These are phyloP conservation scores for Tenrec ecaudatus DNA, from an alignment of 2,113 vertebrate genomes.

Conservation along the genomic window DNA sequence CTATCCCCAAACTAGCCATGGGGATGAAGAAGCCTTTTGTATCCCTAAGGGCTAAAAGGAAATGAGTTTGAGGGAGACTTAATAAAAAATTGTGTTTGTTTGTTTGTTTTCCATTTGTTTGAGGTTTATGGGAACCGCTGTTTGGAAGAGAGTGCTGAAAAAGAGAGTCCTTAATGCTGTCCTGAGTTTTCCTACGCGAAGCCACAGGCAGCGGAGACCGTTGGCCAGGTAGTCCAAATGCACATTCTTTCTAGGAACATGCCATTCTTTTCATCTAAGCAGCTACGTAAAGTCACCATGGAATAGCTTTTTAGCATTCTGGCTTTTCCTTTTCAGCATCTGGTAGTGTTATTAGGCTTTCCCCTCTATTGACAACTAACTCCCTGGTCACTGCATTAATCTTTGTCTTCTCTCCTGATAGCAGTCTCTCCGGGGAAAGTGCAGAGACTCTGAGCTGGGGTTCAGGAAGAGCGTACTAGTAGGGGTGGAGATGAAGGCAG, in stretches of 20 bases:
- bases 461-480: neutral
- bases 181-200: neutral
- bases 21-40: neutral
- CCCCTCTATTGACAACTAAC: neutral
- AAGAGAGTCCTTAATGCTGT: neutral
- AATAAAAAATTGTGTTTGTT: neutral
- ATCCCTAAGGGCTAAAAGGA: neutral
- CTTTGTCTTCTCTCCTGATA: conserved; percentile 31
- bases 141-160: neutral
- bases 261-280: neutral
- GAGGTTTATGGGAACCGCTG: neutral
- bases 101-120: neutral
- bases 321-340: neutral
- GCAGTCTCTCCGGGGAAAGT: neutral
- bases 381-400: neutral
- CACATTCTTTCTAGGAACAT: conserved; percentile 34
- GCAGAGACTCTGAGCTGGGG: neutral
- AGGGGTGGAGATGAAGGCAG: neutral
- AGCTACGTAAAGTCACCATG: neutral
- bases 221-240: neutral
- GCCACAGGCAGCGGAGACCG: neutral
- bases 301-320: neutral
- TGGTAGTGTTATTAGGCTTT: neutral
- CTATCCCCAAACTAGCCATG: neutral
- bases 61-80: neutral